These are phyloP conservation scores for Druon quercuslanigerum DNA, from an alignment of 1,140 invertebrate genomes.

Conservation along the genomic window DNA sequence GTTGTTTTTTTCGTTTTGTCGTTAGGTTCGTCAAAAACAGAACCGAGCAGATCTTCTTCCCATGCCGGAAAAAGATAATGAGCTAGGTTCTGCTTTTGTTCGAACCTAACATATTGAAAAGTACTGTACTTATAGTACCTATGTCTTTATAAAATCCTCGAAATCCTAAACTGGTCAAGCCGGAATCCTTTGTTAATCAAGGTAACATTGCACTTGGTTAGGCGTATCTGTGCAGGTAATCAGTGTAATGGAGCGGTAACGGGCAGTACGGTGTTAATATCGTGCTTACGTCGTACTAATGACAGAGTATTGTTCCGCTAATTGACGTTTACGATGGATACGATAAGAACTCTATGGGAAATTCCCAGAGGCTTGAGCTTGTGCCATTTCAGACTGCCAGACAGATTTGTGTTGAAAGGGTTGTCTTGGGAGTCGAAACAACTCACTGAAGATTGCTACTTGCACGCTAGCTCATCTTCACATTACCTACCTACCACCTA, in stretches of 20 bases:
- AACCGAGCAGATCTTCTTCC: too few species aligned
- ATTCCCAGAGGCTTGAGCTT: neutral
- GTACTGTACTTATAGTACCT: too few species aligned
- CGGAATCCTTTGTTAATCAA: neutral
- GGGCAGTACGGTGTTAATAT: slow-evolving; percentile 14
- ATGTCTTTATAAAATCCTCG: too few species aligned
- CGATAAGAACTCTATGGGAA: slow-evolving; percentile 7
- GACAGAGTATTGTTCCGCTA: slow-evolving; percentile 30
- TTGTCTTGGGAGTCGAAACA: slow-evolving; percentile 1
- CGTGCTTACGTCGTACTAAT: slow-evolving; percentile 15
- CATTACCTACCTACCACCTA: neutral
- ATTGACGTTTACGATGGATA: slow-evolving; percentile 27
- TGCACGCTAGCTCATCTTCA: neutral
- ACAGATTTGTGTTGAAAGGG: slow-evolving; percentile 3
- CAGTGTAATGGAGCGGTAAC: slow-evolving; percentile 11
- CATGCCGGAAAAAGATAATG: too few species aligned
- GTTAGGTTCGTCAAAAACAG: too few species aligned
- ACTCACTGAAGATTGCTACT: neutral
- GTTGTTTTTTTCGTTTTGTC: too few species aligned
- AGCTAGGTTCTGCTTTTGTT: too few species aligned
- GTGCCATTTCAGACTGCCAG: neutral
- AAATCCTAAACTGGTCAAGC: too few species aligned
- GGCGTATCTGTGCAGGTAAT: slow-evolving; percentile 13
- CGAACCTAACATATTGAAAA: too few species aligned
- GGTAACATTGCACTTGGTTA: slow-evolving; percentile 3